Percentiles rank a stretch among this genome's conserved stretches.
phyloP scores from a whole-genome alignment of 2,888 invertebrate species.

The Liposcelis brunnea region DNA sequence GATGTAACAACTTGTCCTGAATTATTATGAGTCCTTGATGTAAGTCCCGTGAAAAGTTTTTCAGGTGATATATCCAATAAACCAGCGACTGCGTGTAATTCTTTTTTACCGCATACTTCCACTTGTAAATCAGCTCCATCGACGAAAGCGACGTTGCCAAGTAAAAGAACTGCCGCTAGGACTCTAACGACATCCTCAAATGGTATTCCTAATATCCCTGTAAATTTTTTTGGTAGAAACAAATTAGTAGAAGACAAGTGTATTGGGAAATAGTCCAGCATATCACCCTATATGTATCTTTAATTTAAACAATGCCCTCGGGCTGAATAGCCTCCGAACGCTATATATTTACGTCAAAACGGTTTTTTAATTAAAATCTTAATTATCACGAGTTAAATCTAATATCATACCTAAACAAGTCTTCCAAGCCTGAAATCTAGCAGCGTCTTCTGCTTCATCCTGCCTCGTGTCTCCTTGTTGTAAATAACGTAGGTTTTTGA shows the following conservation, averaged over 20 bases:
- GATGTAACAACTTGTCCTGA: slow-evolving; percentile 64
- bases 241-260: no score
- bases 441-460: slow-evolving; percentile 52
- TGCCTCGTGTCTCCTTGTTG: slow-evolving; percentile 54
- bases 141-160: slow-evolving; percentile 82
- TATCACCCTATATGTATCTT: no score
- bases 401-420: slow-evolving; percentile 46
- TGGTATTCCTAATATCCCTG: slow-evolving; percentile 74
- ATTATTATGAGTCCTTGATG: slow-evolving; percentile 62
- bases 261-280: no score
- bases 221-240: no score
- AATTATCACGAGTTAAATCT: no score
- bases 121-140: slow-evolving; percentile 36
- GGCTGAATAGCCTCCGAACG: no score
- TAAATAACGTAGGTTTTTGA: slow-evolving; percentile 66
- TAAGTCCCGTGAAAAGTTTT: slow-evolving; percentile 62
- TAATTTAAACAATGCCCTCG: not conserved
- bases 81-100: slow-evolving; percentile 71
- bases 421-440: slow-evolving; percentile 82
- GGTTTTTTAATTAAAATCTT: not conserved
- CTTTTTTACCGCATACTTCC: slow-evolving; percentile 47
- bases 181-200: slow-evolving; percentile 87
- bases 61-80: slow-evolving; percentile 61
- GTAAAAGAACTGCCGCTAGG: slow-evolving; percentile 70
- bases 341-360: not conserved